These are phyloP conservation scores for Pygmarrhopalites habei DNA, from an alignment of 1,140 invertebrate genomes.

Conservation along the genomic window DNA sequence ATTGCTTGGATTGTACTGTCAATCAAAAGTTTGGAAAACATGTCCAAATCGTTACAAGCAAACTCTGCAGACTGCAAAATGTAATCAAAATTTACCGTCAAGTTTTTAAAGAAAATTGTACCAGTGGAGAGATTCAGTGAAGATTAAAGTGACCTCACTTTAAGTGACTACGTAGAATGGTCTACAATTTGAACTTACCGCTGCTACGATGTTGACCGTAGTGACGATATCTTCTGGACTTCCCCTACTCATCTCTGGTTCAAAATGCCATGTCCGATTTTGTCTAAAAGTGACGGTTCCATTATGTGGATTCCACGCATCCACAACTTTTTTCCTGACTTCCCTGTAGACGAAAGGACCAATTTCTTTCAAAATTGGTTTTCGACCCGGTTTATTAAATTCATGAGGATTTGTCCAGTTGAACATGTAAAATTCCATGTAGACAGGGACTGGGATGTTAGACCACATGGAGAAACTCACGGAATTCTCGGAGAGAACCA, in stretches of 20 bases:
- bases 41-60: slow-evolving; percentile 47
- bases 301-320: slow-evolving; percentile 48
- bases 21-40: slow-evolving; percentile 43
- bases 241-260: slow-evolving; percentile 61
- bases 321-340: slow-evolving; percentile 46
- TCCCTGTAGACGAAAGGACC: slow-evolving; percentile 75
- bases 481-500: slow-evolving; percentile 23
- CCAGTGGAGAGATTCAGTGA: slow-evolving; percentile 1
- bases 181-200: slow-evolving; percentile 47
- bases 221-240: slow-evolving; percentile 62
- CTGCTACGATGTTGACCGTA: slow-evolving; percentile 68
- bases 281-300: slow-evolving; percentile 74
- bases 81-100: too few relatives aligned
- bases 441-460: slow-evolving; percentile 66
- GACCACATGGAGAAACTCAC: slow-evolving; percentile 60
- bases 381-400: slow-evolving; percentile 50
- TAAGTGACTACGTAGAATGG: slow-evolving; percentile 44
- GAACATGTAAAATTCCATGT: slow-evolving; percentile 74
- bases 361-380: slow-evolving; percentile 70
- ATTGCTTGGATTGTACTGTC: slow-evolving; percentile 37
- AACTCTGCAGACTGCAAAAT: slow-evolving; percentile 55
- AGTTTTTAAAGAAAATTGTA: too few relatives aligned
- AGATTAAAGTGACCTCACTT: background rate
- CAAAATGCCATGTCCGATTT: too few relatives aligned
- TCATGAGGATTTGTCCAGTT: slow-evolving; percentile 70